Percentiles rank a stretch among this genome's conserved stretches.
Conservation (phyloP, 2,113 vertebrate species). For the Cyanocitta stelleri region DNA sequence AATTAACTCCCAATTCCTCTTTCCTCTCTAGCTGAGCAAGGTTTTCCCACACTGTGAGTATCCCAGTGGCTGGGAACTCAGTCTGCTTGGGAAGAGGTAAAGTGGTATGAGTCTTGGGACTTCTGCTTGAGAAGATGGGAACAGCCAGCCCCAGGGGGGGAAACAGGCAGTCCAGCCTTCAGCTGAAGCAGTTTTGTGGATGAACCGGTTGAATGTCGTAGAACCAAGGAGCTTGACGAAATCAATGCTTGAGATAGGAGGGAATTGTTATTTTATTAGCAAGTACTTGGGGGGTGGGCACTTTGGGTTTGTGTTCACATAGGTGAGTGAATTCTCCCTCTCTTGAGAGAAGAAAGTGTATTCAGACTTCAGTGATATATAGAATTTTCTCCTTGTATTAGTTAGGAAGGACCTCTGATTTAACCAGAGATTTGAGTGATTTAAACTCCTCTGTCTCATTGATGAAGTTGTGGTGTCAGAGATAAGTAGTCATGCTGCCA, state of each 20-base stretch:
- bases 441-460: neutral
- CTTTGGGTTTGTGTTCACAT: neutral
- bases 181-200: neutral
- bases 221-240: neutral
- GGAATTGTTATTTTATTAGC: neutral
- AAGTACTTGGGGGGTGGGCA: neutral
- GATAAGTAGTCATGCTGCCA: accelerated
- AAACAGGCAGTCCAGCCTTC: neutral
- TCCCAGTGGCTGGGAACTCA: neutral
- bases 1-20: neutral
- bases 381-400: neutral
- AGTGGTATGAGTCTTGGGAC: neutral
- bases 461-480: neutral
- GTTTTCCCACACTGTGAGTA: neutral
- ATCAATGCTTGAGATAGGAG: neutral
- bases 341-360: neutral
- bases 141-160: accelerated
- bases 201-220: neutral
- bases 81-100: neutral
- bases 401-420: neutral
- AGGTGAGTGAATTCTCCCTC: neutral
- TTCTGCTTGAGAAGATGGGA: neutral
- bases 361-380: neutral
- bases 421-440: neutral
- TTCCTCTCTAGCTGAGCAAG: neutral